These are phyloP conservation scores for Lithophane socia DNA, from an alignment of 2,888 invertebrate species.

Conservation along the genomic window DNA sequence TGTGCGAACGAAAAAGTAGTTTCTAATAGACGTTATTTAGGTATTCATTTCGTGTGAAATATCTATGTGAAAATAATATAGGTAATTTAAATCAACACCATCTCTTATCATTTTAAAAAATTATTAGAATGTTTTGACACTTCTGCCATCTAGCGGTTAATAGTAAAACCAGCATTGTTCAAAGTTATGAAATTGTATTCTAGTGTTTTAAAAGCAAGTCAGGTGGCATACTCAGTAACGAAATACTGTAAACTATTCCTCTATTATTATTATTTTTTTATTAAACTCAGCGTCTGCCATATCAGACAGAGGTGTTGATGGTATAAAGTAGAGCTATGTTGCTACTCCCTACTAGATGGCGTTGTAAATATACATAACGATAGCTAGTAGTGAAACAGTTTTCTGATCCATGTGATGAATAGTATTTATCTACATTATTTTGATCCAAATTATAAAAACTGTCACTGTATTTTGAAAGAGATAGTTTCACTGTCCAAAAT, in stretches of 20 bases:
- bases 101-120: not conserved
- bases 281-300: no score
- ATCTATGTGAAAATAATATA: no score
- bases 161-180: not conserved
- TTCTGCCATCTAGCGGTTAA: slow-evolving; percentile 17
- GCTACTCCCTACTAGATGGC: slow-evolving; percentile 55
- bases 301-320: not conserved
- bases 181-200: not conserved
- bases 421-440: not conserved
- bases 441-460: not conserved
- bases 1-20: not conserved
- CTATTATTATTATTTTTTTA: no score
- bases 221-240: slow-evolving; percentile 8
- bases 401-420: not conserved
- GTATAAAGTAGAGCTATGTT: not conserved
- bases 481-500: not conserved
- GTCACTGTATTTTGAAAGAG: not conserved
- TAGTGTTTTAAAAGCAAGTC: not conserved
- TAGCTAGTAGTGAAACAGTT: not conserved
- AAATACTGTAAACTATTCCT: not conserved
- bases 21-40: no score
- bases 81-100: slow-evolving; percentile 25
- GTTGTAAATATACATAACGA: not conserved
- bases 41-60: not conserved
- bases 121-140: not conserved